phyloP scores from a whole-genome alignment of 2,888 invertebrate genomes.

The Orthosia cruda region DNA sequence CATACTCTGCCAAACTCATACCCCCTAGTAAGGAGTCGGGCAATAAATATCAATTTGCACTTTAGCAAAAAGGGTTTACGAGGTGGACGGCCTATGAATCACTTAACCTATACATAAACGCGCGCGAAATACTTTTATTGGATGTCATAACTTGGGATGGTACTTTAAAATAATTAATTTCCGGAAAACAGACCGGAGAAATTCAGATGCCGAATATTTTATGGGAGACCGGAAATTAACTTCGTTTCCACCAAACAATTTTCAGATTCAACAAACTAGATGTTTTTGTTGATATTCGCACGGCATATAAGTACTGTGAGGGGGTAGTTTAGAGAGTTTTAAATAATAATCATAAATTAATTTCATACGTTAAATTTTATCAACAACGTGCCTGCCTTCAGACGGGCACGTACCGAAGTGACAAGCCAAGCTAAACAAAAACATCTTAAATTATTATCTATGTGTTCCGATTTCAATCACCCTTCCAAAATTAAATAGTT shows the following conservation, averaged over 20 bases:
- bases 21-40: neutral
- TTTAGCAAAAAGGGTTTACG: neutral
- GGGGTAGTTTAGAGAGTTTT: too few relatives aligned
- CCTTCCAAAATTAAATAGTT: too few relatives aligned
- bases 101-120: neutral
- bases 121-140: neutral
- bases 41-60: neutral
- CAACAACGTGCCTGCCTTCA: too few relatives aligned
- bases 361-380: too few relatives aligned
- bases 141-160: neutral
- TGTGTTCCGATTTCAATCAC: too few relatives aligned
- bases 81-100: slow-evolving; percentile 6
- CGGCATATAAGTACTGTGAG: neutral
- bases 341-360: too few relatives aligned
- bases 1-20: neutral
- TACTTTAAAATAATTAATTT: slow-evolving; percentile 42
- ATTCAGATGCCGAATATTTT: slow-evolving; percentile 37
- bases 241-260: slow-evolving; percentile 32
- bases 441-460: too few relatives aligned
- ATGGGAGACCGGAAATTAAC: slow-evolving; percentile 41
- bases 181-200: slow-evolving; percentile 18
- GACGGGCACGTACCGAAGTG: too few relatives aligned
- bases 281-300: slow-evolving; percentile 16
- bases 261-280: neutral
- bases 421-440: too few relatives aligned